A percentile compares a stretch with the other conserved stretches of the same genome.
Evolutionary conservation across 2,797 vertebrate species (phyloP).

Genomic region (Fratercula arctica): DNA sequence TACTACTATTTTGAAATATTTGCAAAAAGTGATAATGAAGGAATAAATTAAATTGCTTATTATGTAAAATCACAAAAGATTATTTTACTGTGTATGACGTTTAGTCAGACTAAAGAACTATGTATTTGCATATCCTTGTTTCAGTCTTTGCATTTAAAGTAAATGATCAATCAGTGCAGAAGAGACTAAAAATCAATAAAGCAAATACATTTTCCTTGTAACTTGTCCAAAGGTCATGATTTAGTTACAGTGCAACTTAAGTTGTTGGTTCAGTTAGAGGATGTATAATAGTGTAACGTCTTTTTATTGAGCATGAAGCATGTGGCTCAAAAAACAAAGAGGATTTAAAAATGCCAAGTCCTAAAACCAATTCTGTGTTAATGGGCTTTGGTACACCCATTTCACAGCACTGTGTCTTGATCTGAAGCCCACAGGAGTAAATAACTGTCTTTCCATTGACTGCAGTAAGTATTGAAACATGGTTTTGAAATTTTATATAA

Average conservation of each 20-base stretch:
- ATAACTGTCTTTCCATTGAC: neutral
- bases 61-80: neutral
- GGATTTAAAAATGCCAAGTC: conserved; percentile 52
- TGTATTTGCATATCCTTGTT: neutral
- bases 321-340: conserved; percentile 27
- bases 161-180: conserved; percentile 48
- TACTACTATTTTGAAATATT: neutral
- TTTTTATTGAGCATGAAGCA: conserved; percentile 65
- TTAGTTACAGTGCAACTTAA: conserved; percentile 68
- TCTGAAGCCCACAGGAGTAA: neutral
- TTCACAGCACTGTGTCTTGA: neutral
- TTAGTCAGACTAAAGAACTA: neutral
- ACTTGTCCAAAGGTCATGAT: conserved; percentile 74
- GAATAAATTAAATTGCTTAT: neutral
- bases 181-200: conserved; percentile 57
- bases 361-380: neutral
- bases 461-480: neutral
- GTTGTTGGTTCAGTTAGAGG: conserved; percentile 71
- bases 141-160: conserved; percentile 27
- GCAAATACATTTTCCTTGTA: conserved; percentile 66
- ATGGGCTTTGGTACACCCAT: neutral
- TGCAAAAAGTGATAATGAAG: neutral
- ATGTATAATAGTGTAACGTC: conserved; percentile 39
- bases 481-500: neutral
- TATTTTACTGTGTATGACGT: neutral